Base-by-base conservation (phyloP, 2,888 invertebrate species). In the Cyclophora albipunctata region DNA sequence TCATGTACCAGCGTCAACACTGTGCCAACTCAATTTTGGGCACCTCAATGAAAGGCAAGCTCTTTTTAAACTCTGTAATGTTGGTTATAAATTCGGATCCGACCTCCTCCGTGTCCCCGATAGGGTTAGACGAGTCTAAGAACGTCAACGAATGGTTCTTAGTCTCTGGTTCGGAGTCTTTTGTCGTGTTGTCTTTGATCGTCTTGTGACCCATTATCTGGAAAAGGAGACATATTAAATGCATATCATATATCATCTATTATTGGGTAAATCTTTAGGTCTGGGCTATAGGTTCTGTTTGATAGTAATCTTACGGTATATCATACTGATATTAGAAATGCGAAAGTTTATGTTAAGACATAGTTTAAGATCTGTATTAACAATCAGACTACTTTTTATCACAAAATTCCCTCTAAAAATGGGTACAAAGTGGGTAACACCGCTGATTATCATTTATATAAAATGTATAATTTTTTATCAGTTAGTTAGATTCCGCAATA, bases 171-270 rank as follows among this genome's bases (percentile, higher is more conserved):
- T 53, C 0, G 59, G 60, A 3, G 0, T 54, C 46, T 7, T 50
- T 46, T 40, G 42, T 47, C 50, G 57, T 63, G 33, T 57, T 60
- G 46, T 62, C 64, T 47, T 53, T 59, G 48, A 59, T 64, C 0
- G 66, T 58, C 50, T 77, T 74, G 69, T 85, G 75, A 34, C 88
- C 88, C 69, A 80, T 78, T 51, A 89, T 63, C 84, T 86, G 59
- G 0, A 47, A 46, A 34, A 47, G 7, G 34, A 35, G 37, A 20
- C 20, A 20, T 20, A 20, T 20, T 20, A 20, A 20, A 20, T 20
- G 20, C 20, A 20, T 20, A 20, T 1, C 2, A 20, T 20, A 20
- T 20, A 20, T 20, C 20, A 20, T 20, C 20, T 20, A 20, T 20
- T 20, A 20, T 20, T 20, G 20, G 20, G 20, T 20, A 20, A 20